These are phyloP conservation scores for Frankliniella intonsa DNA, from an alignment of 2,888 invertebrate species.

Conservation along the genomic window DNA sequence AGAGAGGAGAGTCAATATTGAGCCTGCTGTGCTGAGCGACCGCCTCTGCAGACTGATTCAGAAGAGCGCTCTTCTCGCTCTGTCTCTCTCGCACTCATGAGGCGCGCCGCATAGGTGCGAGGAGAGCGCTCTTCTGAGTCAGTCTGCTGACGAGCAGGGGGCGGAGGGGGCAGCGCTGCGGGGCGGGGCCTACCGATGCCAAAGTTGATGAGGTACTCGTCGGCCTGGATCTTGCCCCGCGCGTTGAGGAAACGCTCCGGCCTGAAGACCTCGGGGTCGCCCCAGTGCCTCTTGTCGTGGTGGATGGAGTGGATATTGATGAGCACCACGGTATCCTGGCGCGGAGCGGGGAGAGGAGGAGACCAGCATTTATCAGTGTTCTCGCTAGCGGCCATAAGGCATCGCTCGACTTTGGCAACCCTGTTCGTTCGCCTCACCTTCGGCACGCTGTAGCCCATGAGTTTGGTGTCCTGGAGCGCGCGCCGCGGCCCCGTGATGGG, in stretches of 20 bases:
- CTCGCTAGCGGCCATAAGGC: neutral
- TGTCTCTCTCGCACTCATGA: neutral
- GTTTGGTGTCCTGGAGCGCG: constrained; percentile 51
- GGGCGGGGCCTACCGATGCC: constrained; percentile 55
- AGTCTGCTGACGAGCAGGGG: neutral
- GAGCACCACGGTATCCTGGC: constrained; percentile 57
- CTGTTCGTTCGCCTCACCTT: constrained; percentile 41
- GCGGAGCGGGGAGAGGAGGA: neutral
- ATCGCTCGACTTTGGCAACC: neutral
- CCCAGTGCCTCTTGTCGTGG: constrained; percentile 56
- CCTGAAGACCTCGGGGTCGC: constrained; percentile 55
- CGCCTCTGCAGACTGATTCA: no score
- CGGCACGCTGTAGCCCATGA: constrained; percentile 55
- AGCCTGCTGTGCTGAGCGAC: no score
- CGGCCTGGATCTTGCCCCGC: constrained; percentile 51
- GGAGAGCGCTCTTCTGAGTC: neutral
- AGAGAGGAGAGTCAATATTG: no score
- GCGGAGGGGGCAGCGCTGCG: neutral
- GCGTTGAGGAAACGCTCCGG: constrained; percentile 62
- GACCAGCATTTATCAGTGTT: neutral
- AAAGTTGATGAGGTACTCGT: constrained; percentile 58
- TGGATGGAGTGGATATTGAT: constrained; percentile 59
- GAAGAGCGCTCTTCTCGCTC: neutral
- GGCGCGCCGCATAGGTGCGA: neutral
- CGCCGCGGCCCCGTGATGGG: constrained; percentile 52